Evolutionary conservation across 2,797 vertebrate species (phyloP).

Genomic region (Melopsittacus undulatus): DNA sequence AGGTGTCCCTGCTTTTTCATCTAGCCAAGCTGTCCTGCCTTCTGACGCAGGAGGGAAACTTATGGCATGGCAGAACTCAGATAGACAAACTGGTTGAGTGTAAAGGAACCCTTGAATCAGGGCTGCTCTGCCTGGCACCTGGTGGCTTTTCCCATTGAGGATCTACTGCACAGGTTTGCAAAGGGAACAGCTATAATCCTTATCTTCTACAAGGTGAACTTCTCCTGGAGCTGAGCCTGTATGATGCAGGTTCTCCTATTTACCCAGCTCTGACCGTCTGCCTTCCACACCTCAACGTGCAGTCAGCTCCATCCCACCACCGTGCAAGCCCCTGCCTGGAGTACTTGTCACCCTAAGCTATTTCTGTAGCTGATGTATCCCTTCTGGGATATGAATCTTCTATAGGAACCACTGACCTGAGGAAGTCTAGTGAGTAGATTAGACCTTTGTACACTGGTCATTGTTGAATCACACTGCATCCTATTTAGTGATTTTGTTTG

Average conservation of each 20-base stretch:
- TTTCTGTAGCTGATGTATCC: background rate
- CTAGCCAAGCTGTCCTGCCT: background rate
- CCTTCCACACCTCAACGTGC: background rate
- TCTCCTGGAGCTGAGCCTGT: background rate
- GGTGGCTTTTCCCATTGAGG: background rate
- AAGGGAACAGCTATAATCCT: background rate
- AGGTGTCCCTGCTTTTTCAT: background rate
- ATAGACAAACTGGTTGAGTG: background rate
- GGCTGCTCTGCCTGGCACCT: background rate
- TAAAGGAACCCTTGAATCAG: background rate
- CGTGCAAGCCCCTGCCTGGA: background rate
- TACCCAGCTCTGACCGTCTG: background rate
- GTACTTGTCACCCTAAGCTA: background rate
- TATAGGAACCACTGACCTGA: accelerated
- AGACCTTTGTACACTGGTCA: background rate
- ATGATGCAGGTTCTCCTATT: accelerated
- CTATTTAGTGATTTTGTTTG: background rate
- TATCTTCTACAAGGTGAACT: background rate
- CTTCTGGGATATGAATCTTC: background rate
- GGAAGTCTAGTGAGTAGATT: background rate
- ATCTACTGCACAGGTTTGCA: background rate
- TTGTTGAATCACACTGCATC: background rate
- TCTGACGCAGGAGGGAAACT: background rate
- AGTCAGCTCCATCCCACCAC: background rate
- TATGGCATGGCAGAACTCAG: background rate